Evolutionary conservation across 2,797 vertebrate species (phyloP).

Genomic region (Micrastur ruficollis): DNA sequence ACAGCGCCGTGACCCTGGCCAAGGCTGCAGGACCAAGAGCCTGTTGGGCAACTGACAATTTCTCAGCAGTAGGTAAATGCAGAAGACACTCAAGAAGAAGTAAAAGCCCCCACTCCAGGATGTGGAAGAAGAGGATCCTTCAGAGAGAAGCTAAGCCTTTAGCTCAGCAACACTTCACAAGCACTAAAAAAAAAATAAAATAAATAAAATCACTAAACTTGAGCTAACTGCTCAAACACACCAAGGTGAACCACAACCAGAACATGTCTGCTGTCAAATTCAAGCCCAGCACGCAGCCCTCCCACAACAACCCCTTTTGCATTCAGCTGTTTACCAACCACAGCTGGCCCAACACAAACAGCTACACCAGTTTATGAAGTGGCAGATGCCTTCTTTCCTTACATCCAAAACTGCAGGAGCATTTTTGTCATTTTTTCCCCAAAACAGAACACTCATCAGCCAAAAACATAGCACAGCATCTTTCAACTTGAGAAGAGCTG

Average conservation of each 20-base stretch:
- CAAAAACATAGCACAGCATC: not conserved
- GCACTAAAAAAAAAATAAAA: not conserved
- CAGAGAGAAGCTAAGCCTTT: not conserved
- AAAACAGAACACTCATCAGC: not conserved
- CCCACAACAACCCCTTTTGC: not conserved
- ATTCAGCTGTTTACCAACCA: not conserved
- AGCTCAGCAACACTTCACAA: not conserved
- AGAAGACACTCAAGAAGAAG: not conserved
- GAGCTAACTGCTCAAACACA: not conserved
- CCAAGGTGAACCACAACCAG: not conserved
- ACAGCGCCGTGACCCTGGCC: accelerated
- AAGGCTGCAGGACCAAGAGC: not conserved
- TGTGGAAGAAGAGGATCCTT: not conserved
- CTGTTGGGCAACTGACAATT: not conserved
- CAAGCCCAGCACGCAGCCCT: not conserved
- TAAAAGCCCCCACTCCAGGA: not conserved
- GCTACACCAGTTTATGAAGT: not conserved
- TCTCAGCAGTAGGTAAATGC: not conserved
- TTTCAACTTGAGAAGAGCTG: not conserved
- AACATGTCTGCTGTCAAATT: accelerated
- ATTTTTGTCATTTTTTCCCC: not conserved
- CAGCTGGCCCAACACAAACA: not conserved
- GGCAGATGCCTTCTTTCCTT: not conserved
- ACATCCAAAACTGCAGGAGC: not conserved
- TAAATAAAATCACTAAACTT: not conserved